Percentiles rank a stretch among this genome's conserved stretches.
Evolutionary conservation across 2,797 vertebrate genomes (phyloP).

Genomic region (Salarias fasciatus): DNA sequence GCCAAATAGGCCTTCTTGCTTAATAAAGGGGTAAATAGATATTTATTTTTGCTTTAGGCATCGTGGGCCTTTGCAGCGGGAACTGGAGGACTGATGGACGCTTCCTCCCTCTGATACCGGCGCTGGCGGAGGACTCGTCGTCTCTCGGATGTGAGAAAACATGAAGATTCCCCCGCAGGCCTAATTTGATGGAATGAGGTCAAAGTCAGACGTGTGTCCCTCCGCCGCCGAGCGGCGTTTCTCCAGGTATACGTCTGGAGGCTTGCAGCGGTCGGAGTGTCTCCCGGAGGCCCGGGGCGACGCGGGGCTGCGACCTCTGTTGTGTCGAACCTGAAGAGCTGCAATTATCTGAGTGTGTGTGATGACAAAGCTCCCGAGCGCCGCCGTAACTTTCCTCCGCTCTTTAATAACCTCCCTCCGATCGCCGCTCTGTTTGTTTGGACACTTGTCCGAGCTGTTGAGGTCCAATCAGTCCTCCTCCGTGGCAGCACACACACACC

Average conservation of each 20-base stretch:
- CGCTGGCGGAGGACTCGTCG: neutral
- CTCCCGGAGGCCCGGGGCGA: conserved; percentile 34
- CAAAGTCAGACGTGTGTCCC: conserved; percentile 20
- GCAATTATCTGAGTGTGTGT: conserved; percentile 32
- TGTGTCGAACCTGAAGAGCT: conserved; percentile 34
- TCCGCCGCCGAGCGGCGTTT: too few relatives aligned
- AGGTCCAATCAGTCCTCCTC: too few relatives aligned
- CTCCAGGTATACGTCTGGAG: too few relatives aligned
- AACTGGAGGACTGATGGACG: too few relatives aligned
- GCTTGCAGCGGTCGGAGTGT: too few relatives aligned
- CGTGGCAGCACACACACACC: too few relatives aligned
- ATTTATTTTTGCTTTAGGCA: too few relatives aligned
- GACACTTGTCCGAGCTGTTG: neutral
- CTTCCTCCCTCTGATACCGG: too few relatives aligned
- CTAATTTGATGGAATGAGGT: conserved; percentile 23
- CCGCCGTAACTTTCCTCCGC: conserved; percentile 38
- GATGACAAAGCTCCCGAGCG: conserved; percentile 20
- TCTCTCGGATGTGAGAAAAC: conserved; percentile 5
- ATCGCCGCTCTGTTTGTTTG: neutral
- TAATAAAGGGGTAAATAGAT: too few relatives aligned
- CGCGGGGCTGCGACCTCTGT: conserved; percentile 34
- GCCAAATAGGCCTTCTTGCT: too few relatives aligned
- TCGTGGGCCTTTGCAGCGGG: too few relatives aligned
- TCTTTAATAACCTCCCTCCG: conserved; percentile 14
- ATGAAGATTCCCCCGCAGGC: conserved; percentile 6